Conservation (phyloP, 2,797 vertebrate species). For the Trachurus trachurus region DNA sequence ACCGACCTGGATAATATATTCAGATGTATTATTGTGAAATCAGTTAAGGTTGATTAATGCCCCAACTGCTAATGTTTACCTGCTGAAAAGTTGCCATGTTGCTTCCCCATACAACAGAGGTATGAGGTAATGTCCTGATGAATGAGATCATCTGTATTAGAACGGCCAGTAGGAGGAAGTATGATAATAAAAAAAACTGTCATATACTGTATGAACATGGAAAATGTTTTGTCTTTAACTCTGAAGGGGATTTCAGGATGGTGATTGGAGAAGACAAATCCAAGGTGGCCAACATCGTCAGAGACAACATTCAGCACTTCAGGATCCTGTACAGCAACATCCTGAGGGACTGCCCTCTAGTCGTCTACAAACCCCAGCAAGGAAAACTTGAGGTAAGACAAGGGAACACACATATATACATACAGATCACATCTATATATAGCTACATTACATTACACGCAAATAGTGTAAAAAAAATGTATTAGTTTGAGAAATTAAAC, state of each 20-base stretch:
- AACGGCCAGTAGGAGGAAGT: neutral
- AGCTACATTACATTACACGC: neutral
- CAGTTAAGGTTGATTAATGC: neutral
- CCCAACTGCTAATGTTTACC: neutral
- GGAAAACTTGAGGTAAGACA: constrained; percentile 92
- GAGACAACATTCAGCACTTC: constrained; percentile 91
- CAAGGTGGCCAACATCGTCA: constrained; percentile 95
- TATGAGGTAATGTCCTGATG: neutral
- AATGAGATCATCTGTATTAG: neutral
- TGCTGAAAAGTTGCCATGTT: neutral
- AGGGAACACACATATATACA: neutral
- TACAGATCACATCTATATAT: neutral
- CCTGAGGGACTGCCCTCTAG: constrained; percentile 92
- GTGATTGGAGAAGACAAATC: constrained; percentile 93
- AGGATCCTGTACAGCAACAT: constrained; percentile 91
- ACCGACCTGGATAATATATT: neutral
- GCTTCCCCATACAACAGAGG: neutral
- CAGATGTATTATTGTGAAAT: neutral
- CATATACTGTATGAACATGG: no score
- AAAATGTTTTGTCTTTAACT: constrained; percentile 17
- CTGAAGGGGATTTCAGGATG: constrained; percentile 96
- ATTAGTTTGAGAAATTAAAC: neutral
- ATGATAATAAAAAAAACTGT: no score
- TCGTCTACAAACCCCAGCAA: constrained; percentile 93
- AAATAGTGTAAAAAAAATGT: neutral